These are phyloP conservation scores for Drosophila crucigera DNA, from an alignment of 2,888 invertebrate genomes.

Conservation along the genomic window DNA sequence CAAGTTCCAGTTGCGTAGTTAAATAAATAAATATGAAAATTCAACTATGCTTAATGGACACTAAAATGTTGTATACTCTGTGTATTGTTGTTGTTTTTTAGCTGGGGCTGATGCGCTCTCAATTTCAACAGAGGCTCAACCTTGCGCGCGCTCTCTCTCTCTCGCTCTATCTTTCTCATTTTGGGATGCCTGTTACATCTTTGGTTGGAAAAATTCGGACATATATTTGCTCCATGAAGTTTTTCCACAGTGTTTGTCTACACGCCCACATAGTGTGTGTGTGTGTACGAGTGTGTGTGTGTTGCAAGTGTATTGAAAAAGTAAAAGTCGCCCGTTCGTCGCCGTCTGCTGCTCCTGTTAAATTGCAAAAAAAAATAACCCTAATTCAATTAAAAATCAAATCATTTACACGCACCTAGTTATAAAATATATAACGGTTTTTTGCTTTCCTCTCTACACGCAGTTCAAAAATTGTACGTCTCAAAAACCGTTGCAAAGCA, in stretches of 20 bases:
- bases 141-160: slow-evolving; percentile 38
- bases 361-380: slow-evolving; percentile 14
- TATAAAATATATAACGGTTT: slow-evolving; percentile 20
- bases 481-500: slow-evolving; percentile 42
- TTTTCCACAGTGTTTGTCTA: slow-evolving; percentile 79
- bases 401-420: slow-evolving; percentile 2
- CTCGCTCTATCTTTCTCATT: slow-evolving; percentile 27
- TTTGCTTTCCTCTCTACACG: slow-evolving; percentile 6
- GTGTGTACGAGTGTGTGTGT: slow-evolving; percentile 12
- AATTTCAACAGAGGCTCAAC: slow-evolving; percentile 42
- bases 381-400: slow-evolving; percentile 15
- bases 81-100: slow-evolving; percentile 56
- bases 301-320: slow-evolving; percentile 66
- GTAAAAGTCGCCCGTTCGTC: slow-evolving; percentile 71
- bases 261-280: slow-evolving; percentile 70
- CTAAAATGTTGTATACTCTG: slow-evolving; percentile 28
- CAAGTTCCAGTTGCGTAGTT: not conserved
- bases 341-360: slow-evolving; percentile 49
- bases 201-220: slow-evolving; percentile 73
- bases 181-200: slow-evolving; percentile 68
- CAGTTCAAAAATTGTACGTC: slow-evolving; percentile 25
- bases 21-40: not conserved
- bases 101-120: slow-evolving; percentile 44
- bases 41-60: not conserved
- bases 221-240: slow-evolving; percentile 64